These are phyloP conservation scores for Coregonus sp. DNA, from an alignment of 2,797 vertebrate genomes.

Conservation along the genomic window DNA sequence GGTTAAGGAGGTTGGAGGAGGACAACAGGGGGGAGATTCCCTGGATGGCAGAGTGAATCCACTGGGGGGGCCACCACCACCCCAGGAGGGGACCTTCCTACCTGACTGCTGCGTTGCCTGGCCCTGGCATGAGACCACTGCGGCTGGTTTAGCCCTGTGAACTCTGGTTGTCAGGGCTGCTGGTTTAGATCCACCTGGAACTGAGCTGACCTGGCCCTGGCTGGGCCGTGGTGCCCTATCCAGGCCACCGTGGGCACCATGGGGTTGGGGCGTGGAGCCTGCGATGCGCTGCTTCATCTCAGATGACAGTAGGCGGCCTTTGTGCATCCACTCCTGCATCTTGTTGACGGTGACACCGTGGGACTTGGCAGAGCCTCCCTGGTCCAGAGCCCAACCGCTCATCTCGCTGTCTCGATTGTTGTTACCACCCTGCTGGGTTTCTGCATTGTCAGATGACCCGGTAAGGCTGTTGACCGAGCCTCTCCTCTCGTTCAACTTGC, in stretches of 20 bases:
- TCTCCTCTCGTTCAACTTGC: constrained; percentile 54
- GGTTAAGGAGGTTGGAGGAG: constrained; percentile 61
- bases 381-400: constrained; percentile 11
- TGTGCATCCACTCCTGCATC: constrained; percentile 94
- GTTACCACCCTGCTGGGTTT: constrained; percentile 33
- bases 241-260: constrained; percentile 28
- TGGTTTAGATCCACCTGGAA: constrained; percentile 38
- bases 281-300: constrained; percentile 86
- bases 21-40: constrained; percentile 10
- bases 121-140: constrained; percentile 48
- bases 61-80: constrained; percentile 36
- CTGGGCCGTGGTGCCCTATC: constrained; percentile 35
- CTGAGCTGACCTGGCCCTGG: constrained; percentile 8
- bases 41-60: constrained; percentile 58
- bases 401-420: constrained; percentile 47
- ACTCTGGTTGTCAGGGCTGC: constrained; percentile 43
- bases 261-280: constrained; percentile 55
- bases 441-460: constrained; percentile 63
- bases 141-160: constrained; percentile 20
- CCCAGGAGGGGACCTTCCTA: constrained; percentile 67
- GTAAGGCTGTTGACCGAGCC: constrained; percentile 64
- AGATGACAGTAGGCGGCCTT: constrained; percentile 85
- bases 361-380: constrained; percentile 59
- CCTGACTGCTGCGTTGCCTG: constrained; percentile 77
- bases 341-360: constrained; percentile 88